A percentile compares a stretch with the other conserved stretches of the same genome.
Conservation (phyloP, 2,888 invertebrate genomes). For the Erebia aethiops region DNA sequence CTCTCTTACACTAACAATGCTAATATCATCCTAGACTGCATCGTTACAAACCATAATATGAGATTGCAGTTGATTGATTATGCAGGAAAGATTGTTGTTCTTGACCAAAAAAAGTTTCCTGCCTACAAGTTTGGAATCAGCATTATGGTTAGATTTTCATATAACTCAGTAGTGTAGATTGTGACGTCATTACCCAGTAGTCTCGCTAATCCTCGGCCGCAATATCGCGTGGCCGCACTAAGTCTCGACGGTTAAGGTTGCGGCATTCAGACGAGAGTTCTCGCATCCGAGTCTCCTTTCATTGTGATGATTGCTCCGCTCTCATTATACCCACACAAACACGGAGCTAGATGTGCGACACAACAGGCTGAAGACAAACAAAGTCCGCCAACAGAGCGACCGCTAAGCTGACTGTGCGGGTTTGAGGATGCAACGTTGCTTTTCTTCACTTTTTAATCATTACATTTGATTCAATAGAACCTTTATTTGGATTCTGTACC, state of each 20-base stretch:
- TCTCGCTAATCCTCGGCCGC: slow-evolving; percentile 31
- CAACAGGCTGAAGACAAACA: slow-evolving; percentile 42
- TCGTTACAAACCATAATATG: no score
- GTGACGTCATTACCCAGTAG: slow-evolving; percentile 18
- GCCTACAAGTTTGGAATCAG: not conserved
- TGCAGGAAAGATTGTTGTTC: no score
- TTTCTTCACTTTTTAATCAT: not conserved
- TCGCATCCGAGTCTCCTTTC: slow-evolving; percentile 63
- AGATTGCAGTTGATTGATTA: no score
- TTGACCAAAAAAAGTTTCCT: no score
- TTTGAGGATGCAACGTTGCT: slow-evolving; percentile 12
- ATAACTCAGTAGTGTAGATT: not conserved
- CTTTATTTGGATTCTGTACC: no score
- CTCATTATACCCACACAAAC: slow-evolving; percentile 64
- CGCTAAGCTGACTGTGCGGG: slow-evolving; percentile 27
- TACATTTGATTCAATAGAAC: not conserved
- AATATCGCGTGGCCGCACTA: slow-evolving; percentile 39
- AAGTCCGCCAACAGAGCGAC: slow-evolving; percentile 32
- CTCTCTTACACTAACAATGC: no score
- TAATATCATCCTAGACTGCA: no score
- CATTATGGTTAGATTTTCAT: not conserved
- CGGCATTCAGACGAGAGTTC: slow-evolving; percentile 63
- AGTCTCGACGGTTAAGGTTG: slow-evolving; percentile 47
- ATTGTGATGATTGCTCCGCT: slow-evolving; percentile 77
- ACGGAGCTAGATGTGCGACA: slow-evolving; percentile 35